Conservation (phyloP, 1,140 invertebrate genomes). For the Rhopalosiphum padi region DNA sequence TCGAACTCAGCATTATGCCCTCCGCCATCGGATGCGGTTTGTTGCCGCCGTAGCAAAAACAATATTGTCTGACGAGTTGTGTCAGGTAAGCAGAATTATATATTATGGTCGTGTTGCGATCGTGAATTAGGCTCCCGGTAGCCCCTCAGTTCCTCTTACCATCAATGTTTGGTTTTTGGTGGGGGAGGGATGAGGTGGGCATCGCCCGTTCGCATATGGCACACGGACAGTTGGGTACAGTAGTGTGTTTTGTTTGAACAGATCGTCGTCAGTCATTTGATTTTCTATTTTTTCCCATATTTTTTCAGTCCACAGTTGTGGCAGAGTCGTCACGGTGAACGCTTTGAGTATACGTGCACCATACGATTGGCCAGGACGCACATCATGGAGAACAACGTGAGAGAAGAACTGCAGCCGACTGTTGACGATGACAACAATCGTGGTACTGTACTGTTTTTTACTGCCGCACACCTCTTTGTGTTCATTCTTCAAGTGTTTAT, state of each 20-base stretch:
- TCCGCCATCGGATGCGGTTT: neutral
- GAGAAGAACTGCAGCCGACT: neutral
- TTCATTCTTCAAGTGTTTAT: neutral
- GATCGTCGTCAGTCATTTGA: neutral
- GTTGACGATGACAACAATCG: conserved; percentile 18
- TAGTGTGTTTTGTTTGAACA: neutral
- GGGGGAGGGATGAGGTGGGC: neutral
- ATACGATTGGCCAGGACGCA: neutral
- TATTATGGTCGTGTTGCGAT: neutral
- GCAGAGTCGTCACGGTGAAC: neutral
- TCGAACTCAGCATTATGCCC: neutral
- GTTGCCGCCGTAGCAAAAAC: neutral
- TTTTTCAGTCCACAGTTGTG: neutral
- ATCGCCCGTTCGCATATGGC: neutral
- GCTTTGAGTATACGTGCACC: neutral
- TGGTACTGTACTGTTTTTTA: neutral
- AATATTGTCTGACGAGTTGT: neutral
- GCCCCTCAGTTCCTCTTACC: neutral
- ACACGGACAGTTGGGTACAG: neutral
- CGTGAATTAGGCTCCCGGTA: neutral
- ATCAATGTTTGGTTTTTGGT: neutral
- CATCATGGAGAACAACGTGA: conserved; percentile 29
- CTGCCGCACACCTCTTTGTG: neutral
- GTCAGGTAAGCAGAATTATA: neutral
- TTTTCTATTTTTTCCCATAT: neutral